These are phyloP conservation scores for Semotilus atromaculatus DNA, from an alignment of 2,797 vertebrate genomes.

Conservation along the genomic window DNA sequence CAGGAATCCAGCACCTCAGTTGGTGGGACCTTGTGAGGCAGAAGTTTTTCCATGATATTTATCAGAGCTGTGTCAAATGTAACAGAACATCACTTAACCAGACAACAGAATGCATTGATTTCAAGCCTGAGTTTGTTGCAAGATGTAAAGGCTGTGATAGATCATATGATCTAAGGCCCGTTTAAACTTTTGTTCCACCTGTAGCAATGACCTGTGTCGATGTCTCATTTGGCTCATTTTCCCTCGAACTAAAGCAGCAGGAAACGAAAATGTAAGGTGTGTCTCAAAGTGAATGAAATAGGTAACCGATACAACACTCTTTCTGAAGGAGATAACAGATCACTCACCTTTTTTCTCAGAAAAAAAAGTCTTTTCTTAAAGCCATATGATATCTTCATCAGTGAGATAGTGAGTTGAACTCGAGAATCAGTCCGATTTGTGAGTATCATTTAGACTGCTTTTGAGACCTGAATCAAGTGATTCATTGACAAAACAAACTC, in stretches of 20 bases:
- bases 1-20: conserved; percentile 53
- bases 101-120: not conserved
- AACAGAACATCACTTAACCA: not conserved
- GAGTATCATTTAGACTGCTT: not conserved
- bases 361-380: not conserved
- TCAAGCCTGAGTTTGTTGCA: not conserved
- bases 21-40: conserved; percentile 36
- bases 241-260: not conserved
- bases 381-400: not conserved
- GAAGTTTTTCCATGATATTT: conserved; percentile 33
- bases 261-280: not conserved
- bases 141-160: not conserved
- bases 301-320: conserved; percentile 10
- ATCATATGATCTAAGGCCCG: not conserved
- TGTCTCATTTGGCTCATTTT: not conserved
- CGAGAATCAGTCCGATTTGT: not conserved
- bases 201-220: not conserved
- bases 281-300: conserved; percentile 13
- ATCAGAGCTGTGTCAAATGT: conserved; percentile 6
- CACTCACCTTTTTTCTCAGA: not conserved
- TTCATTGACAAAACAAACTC: not conserved
- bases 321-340: not conserved
- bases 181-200: not conserved
- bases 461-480: not conserved
- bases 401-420: not conserved